Evolutionary conservation across 2,797 vertebrate genomes (phyloP), one percentile per base, ranked within the genome.

Genomic region (Erethizon dorsatum): DNA sequence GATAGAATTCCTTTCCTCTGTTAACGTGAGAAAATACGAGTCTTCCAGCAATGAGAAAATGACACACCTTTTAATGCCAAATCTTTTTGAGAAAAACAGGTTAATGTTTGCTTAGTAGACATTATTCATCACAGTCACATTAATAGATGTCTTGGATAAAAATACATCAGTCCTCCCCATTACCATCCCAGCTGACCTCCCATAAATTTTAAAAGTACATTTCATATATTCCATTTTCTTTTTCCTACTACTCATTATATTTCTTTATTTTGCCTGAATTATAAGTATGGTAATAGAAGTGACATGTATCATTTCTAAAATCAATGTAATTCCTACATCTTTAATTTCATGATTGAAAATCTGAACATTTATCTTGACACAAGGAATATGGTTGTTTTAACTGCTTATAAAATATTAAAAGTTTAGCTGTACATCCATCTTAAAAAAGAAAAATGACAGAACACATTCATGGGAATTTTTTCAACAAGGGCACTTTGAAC

Each of bases 361-460:
- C 0, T 84, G 47, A 94, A 77, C 26, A 93, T 69, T 67, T 89
- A 88, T 78, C 96, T 83, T 96, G 73, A 94, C 84, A 61, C 11
- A 65, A 33, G 22, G 87, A 96, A n/a, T 45, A 71, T 75, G 33
- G 45, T 82, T 83, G 87, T 37, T 57, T 96, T 85, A 95, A 95
- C 11, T 65, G n/a, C 14, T 56, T 47, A 79, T 88, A 67, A 97
- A 78, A 94, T 96, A 89, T 91, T 86, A 65, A 90, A 95, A 84
- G 47, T 47, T 78, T 9, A 83, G 33, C n/a, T 77, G 5, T 83
- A 73, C n/a, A 54, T 69, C 56, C 85, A 91, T 28, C 11, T 90
- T 82, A 83, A 61, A 71, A 50, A 94, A 90, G 63, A 82, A 96
- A 91, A 93, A 57, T 28, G 31, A 45, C 33, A 85, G 20, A 1